These are phyloP conservation scores for Nephrotoma appendiculata DNA, from an alignment of 2,888 invertebrate species.

Conservation along the genomic window DNA sequence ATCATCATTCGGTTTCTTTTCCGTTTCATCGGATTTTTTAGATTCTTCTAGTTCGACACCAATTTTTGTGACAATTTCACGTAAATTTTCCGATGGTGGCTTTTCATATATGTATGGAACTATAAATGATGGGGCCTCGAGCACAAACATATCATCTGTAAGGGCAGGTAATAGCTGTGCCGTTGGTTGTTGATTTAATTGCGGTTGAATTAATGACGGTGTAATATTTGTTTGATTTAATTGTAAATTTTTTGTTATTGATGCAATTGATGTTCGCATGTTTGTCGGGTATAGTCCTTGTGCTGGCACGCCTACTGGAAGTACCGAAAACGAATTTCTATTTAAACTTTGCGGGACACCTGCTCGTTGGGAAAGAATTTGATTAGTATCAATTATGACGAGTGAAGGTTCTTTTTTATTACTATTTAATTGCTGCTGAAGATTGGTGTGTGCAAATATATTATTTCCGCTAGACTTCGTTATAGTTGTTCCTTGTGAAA, in stretches of 20 bases:
- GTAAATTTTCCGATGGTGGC: slow-evolving; percentile 64
- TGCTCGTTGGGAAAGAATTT: slow-evolving; percentile 35
- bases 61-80: slow-evolving; percentile 51
- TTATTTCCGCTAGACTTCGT: slow-evolving; percentile 1
- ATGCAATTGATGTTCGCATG: slow-evolving; percentile 41
- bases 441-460: not conserved
- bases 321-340: slow-evolving; percentile 18
- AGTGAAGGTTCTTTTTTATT: slow-evolving; percentile 55
- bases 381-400: slow-evolving; percentile 66
- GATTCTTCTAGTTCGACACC: slow-evolving; percentile 47
- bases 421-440: not conserved
- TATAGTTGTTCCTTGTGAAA: not conserved
- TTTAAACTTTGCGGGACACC: slow-evolving; percentile 18
- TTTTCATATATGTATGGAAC: slow-evolving; percentile 90
- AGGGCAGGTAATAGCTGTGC: slow-evolving; percentile 63
- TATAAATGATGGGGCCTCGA: slow-evolving; percentile 85
- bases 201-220: slow-evolving; percentile 23
- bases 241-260: slow-evolving; percentile 27
- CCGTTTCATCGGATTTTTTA: slow-evolving; percentile 38
- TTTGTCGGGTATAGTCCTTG: slow-evolving; percentile 50
- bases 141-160: slow-evolving; percentile 84
- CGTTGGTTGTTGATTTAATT: slow-evolving; percentile 31
- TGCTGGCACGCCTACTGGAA: slow-evolving; percentile 39
- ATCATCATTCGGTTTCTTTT: slow-evolving; percentile 21
- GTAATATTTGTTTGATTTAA: slow-evolving; percentile 23